Evolutionary conservation across 2,888 invertebrate genomes (phyloP), one percentile per base, ranked within the genome.

Genomic region (Spisula subtruncata): DNA sequence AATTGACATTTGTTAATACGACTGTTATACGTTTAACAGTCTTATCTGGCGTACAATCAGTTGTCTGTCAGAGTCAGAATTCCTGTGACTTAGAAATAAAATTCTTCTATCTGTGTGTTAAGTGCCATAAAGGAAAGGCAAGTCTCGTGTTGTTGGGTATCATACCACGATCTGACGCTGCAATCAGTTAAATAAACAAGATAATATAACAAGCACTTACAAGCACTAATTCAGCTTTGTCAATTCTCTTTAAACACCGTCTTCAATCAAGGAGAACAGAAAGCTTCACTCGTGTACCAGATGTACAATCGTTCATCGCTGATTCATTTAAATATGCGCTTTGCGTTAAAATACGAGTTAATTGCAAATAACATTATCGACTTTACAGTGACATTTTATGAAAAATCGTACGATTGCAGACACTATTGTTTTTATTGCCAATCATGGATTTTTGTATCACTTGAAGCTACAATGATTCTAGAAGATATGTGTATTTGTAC

Each of bases 111-210:
- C 84, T 48, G 29, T 25, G 20, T 84, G 25, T 83, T 46, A 46
- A 84, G 32, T 75, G 25, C 48, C 75, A 75, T 84, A 29, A 71
- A 48, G 18, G 51, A 48, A 84, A 84, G 84, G 6, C 75, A 51
- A 60, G 48, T 84, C 48, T 84, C 84, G 32, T 75, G 84, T 84
- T 46, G 25, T 48, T 56, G 25, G 29, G 25, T 75, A 84, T 84
- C 71, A 84, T 75, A 29, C 16, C 75, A 32, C 75, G 66, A 84
- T 84, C 75, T 32, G 32, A 71, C 48, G 25, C 0, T 29, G 46
- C 60, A 51, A 84, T 51, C 51, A 84, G 75, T 48, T 75, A 66
- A 48, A 51, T 66, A 46, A 84, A 84, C 84, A 84, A 75, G 51
- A 32, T 75, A 41, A 71, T 71, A n/a, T 75, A 75, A 84, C 75